These are phyloP conservation scores for Muntiacus reevesi DNA, from an alignment of 2,113 vertebrate species.

Conservation along the genomic window DNA sequence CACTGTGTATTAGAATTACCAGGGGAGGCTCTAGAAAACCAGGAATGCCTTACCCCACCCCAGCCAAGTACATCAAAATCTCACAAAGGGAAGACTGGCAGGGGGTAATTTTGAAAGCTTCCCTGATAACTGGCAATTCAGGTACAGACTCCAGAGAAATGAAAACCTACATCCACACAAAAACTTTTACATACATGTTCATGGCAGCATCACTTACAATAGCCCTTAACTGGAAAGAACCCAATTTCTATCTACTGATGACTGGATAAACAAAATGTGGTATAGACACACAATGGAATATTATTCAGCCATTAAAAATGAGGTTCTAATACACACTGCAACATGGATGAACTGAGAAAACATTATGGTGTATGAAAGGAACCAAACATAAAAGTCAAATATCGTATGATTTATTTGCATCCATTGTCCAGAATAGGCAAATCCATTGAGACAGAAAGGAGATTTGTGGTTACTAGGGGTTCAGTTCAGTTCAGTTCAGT, in stretches of 20 bases:
- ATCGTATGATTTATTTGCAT: not conserved
- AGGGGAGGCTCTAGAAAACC: not conserved
- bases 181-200: not conserved
- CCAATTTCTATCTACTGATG: not conserved
- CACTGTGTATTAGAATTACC: not conserved
- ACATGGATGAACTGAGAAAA: not conserved
- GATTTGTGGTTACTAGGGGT: not conserved
- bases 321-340: not conserved
- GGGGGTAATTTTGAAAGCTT: not conserved
- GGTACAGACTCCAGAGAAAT: not conserved
- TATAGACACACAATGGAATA: not conserved
- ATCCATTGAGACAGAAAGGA: not conserved
- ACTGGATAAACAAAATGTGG: not conserved
- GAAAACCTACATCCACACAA: not conserved
- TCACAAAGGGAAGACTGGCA: not conserved
- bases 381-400: not conserved
- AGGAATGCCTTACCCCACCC: not conserved
- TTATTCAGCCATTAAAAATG: not conserved
- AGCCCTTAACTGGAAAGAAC: not conserved
- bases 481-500: not conserved
- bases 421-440: not conserved
- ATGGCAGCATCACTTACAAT: not conserved
- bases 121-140: not conserved
- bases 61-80: not conserved
- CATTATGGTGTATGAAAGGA: not conserved